Evolutionary conservation across 2,113 vertebrate species (phyloP).

Genomic region (Muntiacus muntjak): DNA sequence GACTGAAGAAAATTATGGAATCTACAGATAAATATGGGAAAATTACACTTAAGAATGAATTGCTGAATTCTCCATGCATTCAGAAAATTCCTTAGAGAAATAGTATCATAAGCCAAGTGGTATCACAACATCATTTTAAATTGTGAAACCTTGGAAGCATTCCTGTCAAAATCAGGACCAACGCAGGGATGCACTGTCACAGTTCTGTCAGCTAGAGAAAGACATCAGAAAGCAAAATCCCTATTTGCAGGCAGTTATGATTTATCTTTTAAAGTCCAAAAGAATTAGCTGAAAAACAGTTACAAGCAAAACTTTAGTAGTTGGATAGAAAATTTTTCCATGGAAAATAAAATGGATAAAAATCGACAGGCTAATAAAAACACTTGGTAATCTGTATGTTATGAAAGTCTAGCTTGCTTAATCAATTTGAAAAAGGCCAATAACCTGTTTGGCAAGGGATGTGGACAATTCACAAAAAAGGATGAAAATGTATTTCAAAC

Average conservation of each 20-base stretch:
- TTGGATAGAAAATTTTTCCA: background rate
- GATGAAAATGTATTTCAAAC: background rate
- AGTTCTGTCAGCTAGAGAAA: background rate
- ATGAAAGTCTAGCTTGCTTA: constrained; percentile 16
- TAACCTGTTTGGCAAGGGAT: background rate
- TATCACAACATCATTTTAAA: background rate
- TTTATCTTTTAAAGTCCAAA: background rate
- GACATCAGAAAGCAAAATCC: background rate
- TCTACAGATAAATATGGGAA: background rate
- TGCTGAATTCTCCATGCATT: background rate
- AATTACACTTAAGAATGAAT: background rate
- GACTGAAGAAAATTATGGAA: background rate
- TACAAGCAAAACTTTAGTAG: background rate
- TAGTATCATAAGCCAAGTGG: background rate
- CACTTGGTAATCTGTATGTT: background rate
- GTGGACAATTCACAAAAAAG: background rate
- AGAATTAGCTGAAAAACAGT: background rate
- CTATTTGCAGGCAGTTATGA: background rate
- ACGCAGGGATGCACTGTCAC: background rate
- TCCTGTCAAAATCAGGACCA: background rate
- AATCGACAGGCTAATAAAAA: background rate
- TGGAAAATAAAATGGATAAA: constrained; percentile 22
- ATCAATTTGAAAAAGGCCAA: background rate
- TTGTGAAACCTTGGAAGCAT: background rate
- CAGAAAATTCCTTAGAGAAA: constrained; percentile 15